Base-by-base conservation (phyloP, 2,888 invertebrate species). In the Allygus modestus region DNA sequence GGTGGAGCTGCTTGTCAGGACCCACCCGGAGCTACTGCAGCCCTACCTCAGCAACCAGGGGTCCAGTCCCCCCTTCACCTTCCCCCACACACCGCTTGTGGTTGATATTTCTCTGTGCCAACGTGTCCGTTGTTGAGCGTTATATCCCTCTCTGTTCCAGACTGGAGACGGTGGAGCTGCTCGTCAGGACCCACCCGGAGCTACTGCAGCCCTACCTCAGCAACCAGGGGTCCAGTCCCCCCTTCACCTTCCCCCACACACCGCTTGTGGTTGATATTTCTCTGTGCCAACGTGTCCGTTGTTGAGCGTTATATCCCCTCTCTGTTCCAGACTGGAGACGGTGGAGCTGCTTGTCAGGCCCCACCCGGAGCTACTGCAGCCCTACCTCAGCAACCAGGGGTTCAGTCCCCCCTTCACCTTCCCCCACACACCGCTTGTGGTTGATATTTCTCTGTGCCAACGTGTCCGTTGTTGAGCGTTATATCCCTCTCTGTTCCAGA, bases 331-430 rank as follows among this genome's bases (percentile, higher is more conserved):
- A 90, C 92, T 97, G 90, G 96, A 97, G 89, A 97, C 97, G 0
- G 98, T 98, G 82, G 96, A 97, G 90, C 93, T 96, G 88, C 92
- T 99, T 86, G 94, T 98, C 46, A 93, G 95, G 87, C 95, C 95
- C 20, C 95, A 97, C 90, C 92, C 97, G 0, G 95, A 96, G 88
- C 92, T 98, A 87, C 94, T 97, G 81, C 94, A 95, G 87, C 94
- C 93, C 88, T 94, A 92, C 92, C 89, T 90, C 92, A 88, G 89
- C 89, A 91, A 81, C 90, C 89, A 89, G 84, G 88, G 90, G 85
- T 89, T 88, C 83, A 91, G 91, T 0, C 89, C 90, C 71, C 93
- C 88, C 89, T 92, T 90, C 88, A 90, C 93, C 79, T 95, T 95
- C 90, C 92, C 95, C 85, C 95, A 97, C 89, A 96, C 98, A 15